A percentile compares a stretch with the other conserved stretches of the same genome.
These are phyloP conservation scores for Cepphus grylle DNA, from an alignment of 2,113 vertebrate species.

Conservation along the genomic window DNA sequence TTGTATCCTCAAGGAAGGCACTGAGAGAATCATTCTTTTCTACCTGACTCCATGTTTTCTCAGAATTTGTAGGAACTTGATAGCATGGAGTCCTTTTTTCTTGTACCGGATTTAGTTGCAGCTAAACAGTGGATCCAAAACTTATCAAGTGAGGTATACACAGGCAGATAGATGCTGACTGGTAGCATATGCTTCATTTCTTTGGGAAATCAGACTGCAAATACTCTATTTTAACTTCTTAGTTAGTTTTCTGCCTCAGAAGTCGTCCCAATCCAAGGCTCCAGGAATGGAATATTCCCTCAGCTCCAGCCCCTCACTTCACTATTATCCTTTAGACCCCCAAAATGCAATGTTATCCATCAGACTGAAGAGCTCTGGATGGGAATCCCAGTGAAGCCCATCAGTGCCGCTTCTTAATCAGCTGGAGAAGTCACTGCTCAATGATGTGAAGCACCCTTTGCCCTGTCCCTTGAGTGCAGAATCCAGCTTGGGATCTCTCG, in stretches of 20 bases:
- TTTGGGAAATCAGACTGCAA: background rate
- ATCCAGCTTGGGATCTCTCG: background rate
- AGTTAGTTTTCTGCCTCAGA: background rate
- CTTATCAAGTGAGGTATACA: background rate
- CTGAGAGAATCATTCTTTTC: background rate
- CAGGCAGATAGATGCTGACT: background rate
- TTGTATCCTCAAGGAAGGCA: background rate
- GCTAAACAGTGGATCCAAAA: background rate
- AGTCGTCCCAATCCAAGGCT: background rate
- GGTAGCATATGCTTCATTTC: background rate
- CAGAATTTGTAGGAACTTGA: background rate
- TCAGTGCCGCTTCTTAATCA: conserved; percentile 51
- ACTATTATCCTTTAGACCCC: conserved; percentile 31
- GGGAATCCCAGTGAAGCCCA: conserved; percentile 41
- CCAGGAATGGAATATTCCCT: background rate
- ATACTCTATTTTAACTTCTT: background rate
- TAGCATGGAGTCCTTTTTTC: background rate
- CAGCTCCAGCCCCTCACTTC: background rate
- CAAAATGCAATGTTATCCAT: background rate
- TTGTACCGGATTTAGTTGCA: background rate
- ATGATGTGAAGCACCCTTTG: conserved; percentile 60
- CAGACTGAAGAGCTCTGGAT: conserved; percentile 29
- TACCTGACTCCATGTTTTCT: background rate
- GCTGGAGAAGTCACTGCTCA: conserved; percentile 57
- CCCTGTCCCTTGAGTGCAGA: conserved; percentile 27